phyloP scores from a whole-genome alignment of 2,113 vertebrate genomes.

The Sciurus niger region DNA sequence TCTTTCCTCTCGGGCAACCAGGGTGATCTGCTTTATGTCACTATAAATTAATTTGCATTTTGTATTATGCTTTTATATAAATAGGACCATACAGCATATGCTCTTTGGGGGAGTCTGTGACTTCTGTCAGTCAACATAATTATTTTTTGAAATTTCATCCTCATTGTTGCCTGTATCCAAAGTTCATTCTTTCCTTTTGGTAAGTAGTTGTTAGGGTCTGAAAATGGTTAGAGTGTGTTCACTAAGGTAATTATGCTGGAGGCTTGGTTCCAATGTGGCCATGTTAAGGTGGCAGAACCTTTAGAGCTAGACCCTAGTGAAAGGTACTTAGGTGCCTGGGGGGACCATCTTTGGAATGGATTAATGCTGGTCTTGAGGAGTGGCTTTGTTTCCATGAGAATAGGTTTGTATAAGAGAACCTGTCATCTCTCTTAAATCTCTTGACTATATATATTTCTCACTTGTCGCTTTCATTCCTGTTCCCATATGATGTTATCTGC shows the following conservation, averaged over 20 bases:
- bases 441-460: neutral
- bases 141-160: slow-evolving; percentile 53
- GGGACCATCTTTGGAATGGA: neutral
- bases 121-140: neutral
- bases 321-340: neutral
- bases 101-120: neutral
- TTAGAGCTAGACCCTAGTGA: neutral
- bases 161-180: neutral
- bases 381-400: neutral
- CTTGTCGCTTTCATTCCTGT: neutral
- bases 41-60: neutral
- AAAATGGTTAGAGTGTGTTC: neutral
- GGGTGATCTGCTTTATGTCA: neutral
- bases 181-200: neutral
- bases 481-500: neutral
- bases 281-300: neutral
- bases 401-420: neutral
- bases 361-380: neutral
- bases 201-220: neutral
- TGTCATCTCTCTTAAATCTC: neutral
- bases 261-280: neutral
- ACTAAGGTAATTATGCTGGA: neutral
- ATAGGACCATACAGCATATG: neutral
- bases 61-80: neutral
- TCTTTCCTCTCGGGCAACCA: neutral